Evolutionary conservation across 2,113 vertebrate species (phyloP).

Genomic region (Equus quagga): DNA sequence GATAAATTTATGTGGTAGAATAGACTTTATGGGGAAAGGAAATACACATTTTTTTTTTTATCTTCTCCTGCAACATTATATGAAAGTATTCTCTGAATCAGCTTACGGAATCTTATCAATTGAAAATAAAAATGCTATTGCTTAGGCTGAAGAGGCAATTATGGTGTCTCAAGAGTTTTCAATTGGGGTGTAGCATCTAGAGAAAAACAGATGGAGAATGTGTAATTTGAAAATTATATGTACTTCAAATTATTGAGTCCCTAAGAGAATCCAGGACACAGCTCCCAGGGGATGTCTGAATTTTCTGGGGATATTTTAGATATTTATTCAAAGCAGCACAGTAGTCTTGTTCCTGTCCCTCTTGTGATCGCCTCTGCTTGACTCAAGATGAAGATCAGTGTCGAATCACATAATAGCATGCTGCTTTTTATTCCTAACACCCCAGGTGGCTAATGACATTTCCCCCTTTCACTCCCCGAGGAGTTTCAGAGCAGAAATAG

Average conservation of each 20-base stretch:
- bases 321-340: background rate
- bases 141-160: background rate
- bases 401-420: background rate
- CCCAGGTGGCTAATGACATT: background rate
- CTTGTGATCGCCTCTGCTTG: background rate
- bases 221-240: background rate
- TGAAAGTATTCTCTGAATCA: background rate
- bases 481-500: background rate
- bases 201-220: slow-evolving; percentile 10
- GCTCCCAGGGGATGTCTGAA: background rate
- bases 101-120: background rate
- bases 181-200: background rate
- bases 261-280: background rate
- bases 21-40: background rate
- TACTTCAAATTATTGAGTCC: background rate
- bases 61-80: background rate
- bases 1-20: background rate
- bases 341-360: background rate
- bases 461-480: background rate
- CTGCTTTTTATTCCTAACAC: background rate
- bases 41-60: background rate
- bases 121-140: background rate
- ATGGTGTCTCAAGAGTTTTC: background rate
- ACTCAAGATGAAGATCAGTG: background rate
- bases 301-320: background rate